Percentiles rank a stretch among this genome's conserved stretches.
Evolutionary conservation across 2,113 vertebrate genomes (phyloP).

Genomic region (Serinus canaria): DNA sequence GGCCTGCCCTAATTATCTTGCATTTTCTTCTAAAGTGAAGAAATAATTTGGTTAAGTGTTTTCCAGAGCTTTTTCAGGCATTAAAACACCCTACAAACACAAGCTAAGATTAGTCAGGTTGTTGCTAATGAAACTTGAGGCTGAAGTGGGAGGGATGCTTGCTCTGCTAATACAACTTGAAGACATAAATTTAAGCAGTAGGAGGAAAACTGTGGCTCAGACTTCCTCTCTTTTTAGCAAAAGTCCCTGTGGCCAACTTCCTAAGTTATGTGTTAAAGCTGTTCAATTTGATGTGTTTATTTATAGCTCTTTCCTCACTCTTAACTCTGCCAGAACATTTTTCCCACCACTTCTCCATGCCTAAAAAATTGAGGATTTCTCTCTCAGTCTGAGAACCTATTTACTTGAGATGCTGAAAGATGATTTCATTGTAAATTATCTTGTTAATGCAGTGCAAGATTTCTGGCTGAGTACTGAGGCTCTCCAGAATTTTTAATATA

Average conservation of each 20-base stretch:
- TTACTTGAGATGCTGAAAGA: background rate
- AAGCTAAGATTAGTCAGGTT: background rate
- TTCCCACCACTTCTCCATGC: background rate
- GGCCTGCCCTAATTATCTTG: constrained; percentile 9
- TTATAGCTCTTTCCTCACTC: background rate
- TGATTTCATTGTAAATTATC: background rate
- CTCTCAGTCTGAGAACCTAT: background rate
- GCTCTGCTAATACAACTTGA: background rate
- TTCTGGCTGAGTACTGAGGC: background rate
- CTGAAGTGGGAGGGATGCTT: background rate
- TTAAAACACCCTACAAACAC: background rate
- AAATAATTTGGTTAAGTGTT: background rate
- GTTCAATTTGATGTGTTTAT: background rate
- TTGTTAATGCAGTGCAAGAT: background rate
- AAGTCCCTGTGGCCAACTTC: background rate
- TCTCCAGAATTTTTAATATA: background rate
- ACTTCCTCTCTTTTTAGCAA: background rate
- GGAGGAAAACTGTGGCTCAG: background rate
- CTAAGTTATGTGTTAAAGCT: background rate
- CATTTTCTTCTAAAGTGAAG: background rate
- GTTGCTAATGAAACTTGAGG: background rate
- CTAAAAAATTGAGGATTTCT: background rate
- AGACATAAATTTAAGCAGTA: background rate
- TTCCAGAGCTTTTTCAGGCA: background rate
- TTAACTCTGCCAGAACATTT: background rate